Percentiles rank a stretch among this genome's conserved stretches.
Evolutionary conservation across 2,888 invertebrate genomes (phyloP).

Genomic region (Polia nebulosa): DNA sequence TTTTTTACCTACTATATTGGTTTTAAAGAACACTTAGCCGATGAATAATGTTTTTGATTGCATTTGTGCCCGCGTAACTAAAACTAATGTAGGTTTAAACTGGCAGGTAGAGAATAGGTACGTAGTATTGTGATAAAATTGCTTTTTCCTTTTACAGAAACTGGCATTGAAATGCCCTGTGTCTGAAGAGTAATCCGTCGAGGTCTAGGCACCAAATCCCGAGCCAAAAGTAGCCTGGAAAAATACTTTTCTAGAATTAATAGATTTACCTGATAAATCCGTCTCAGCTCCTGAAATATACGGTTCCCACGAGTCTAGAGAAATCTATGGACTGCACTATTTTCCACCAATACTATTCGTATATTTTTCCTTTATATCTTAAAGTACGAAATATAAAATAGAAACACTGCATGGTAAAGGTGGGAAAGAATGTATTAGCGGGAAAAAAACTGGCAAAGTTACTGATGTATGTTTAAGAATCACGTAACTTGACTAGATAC

Average conservation of each 20-base stretch:
- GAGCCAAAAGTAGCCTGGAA: slow-evolving; percentile 10
- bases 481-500: no score
- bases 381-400: slow-evolving; percentile 31
- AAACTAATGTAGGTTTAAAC: no score
- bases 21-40: no score
- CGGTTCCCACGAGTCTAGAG: slow-evolving; percentile 22
- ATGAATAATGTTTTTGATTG: no score
- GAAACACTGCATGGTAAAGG: background rate
- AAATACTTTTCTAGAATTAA: slow-evolving; percentile 47
- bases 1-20: no score
- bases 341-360: slow-evolving; percentile 13
- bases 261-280: slow-evolving; percentile 57
- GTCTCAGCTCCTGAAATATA: slow-evolving; percentile 41
- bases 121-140: no score
- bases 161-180: background rate
- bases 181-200: slow-evolving; percentile 18
- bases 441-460: background rate
- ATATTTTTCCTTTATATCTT: slow-evolving; percentile 34
- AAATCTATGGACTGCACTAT: slow-evolving; percentile 51
- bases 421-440: background rate
- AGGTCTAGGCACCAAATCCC: slow-evolving; percentile 5
- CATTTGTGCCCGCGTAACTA: no score
- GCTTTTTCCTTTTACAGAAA: background rate
- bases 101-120: no score
- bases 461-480: no score